Conservation (phyloP, 2,797 vertebrate genomes). For the Cossypha heuglini region DNA sequence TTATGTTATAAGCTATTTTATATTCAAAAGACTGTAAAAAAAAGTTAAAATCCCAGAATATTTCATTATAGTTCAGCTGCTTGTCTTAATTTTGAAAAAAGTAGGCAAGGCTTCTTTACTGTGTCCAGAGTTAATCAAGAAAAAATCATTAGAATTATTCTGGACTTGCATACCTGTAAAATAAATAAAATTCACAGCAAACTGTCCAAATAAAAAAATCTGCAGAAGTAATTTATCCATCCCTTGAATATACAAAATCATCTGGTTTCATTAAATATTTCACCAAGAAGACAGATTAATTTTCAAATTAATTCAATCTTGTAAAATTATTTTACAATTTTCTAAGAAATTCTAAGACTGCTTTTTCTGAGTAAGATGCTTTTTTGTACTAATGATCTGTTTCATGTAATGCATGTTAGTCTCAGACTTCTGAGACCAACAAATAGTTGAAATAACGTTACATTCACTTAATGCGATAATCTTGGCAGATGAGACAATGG, state of each 20-base stretch:
- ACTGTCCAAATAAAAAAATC: background rate
- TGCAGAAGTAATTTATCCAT: background rate
- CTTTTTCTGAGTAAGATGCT: background rate
- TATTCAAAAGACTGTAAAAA: background rate
- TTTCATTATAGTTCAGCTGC: background rate
- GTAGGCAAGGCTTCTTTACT: background rate
- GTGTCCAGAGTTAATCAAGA: background rate
- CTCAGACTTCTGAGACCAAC: background rate
- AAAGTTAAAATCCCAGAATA: accelerated
- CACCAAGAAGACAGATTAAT: background rate
- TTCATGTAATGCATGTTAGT: background rate
- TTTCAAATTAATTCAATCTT: background rate
- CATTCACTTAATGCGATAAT: background rate
- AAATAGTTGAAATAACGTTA: background rate
- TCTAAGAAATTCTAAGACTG: background rate
- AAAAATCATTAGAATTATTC: background rate
- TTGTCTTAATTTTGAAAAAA: background rate
- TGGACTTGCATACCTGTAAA: background rate
- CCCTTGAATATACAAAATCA: background rate
- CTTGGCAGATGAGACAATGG: background rate
- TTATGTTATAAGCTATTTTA: background rate
- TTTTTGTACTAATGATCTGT: background rate
- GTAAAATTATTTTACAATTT: background rate
- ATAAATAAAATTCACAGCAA: background rate
- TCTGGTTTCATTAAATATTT: background rate